Conservation (phyloP, 2,113 vertebrate species). For the Gobio gobio region DNA sequence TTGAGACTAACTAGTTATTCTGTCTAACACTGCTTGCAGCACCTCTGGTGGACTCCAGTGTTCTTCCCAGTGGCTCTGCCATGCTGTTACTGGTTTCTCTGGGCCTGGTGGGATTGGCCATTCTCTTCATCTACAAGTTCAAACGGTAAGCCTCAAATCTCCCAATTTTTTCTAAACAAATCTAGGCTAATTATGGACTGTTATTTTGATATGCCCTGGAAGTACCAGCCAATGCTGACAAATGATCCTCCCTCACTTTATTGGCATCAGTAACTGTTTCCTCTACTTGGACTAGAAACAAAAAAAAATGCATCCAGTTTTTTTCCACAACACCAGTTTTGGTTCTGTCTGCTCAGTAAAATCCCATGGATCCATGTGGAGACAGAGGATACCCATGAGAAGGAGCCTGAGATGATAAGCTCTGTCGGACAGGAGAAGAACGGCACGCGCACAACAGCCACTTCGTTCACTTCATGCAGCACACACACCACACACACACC, state of each 20-base stretch:
- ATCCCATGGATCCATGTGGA: conserved; percentile 97
- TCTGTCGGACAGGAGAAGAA: conserved; percentile 90
- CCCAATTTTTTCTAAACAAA: neutral
- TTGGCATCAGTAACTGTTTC: neutral
- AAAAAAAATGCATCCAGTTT: neutral
- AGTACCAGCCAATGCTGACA: neutral
- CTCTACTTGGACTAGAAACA: conserved; percentile 1
- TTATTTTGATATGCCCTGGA: neutral
- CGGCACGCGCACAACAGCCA: conserved; percentile 64
- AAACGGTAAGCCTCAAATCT: conserved; percentile 81
- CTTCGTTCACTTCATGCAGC: conserved; percentile 13
- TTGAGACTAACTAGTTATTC: neutral
- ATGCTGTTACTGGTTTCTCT: conserved; percentile 92
- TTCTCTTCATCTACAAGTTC: conserved; percentile 98
- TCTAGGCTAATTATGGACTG: neutral
- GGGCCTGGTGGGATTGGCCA: conserved; percentile 89
- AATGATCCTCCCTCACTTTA: conserved; percentile 4
- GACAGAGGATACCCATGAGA: conserved; percentile 93
- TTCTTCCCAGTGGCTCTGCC: conserved; percentile 89
- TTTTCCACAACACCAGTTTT: conserved; percentile 1
- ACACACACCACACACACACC: conserved; percentile 3
- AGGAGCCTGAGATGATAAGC: conserved; percentile 94
- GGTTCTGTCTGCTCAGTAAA: conserved; percentile 77
- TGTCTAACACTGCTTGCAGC: conserved; percentile 70
- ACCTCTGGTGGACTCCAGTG: conserved; percentile 86